Base-by-base conservation (phyloP, 2,888 invertebrate genomes). In the Halictus quadricinctus region DNA sequence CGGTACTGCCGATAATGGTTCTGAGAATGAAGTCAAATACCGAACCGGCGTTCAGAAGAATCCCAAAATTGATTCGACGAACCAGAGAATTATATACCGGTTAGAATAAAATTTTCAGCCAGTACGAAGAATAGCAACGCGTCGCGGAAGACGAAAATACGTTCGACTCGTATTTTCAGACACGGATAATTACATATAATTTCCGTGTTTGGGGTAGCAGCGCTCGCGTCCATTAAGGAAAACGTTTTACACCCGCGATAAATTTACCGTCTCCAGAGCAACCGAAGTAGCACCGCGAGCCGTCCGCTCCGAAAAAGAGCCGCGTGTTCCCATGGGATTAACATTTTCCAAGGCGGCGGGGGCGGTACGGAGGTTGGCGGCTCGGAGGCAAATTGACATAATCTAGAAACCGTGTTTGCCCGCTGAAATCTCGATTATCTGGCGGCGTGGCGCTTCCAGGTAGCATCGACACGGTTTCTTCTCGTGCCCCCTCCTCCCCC, bases 351-450 rank as follows among this genome's bases (percentile, higher is more conserved):
- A 18, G 15, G 72, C 50, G 25, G 21, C 21, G 54, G 25, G 7
- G 21, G 36, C 50, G 72, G 36, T 0, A 36, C 46, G 15, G 29
- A 7, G 46, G 5, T 25, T 25, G 4, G 43, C 3, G 25, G 18
- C 25, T 48, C 76, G 8, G n/a, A 41, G 50, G 66, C 54, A 73
- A 73, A 75, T 75, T 50, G 75, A 54, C 74, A 43, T 43, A 43
- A 75, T 80, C 79, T 50, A 66, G 72, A 70, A 46, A 72, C 41
- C 13, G 60, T 69, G 79, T 81, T 79, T 73, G 54, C 66, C 54
- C 12, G 36, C 54, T 13, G 79, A 74, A 50, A 81, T 81, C 73
- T 69, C 81, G 64, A 73, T 72, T 54, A 69, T 64, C 81, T 58
- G n/a, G 21, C 48, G 12, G 46, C 72, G 50, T 21, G 25, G 72